These are phyloP conservation scores for Rattus rattus DNA, from an alignment of 2,113 vertebrate species.

Conservation along the genomic window DNA sequence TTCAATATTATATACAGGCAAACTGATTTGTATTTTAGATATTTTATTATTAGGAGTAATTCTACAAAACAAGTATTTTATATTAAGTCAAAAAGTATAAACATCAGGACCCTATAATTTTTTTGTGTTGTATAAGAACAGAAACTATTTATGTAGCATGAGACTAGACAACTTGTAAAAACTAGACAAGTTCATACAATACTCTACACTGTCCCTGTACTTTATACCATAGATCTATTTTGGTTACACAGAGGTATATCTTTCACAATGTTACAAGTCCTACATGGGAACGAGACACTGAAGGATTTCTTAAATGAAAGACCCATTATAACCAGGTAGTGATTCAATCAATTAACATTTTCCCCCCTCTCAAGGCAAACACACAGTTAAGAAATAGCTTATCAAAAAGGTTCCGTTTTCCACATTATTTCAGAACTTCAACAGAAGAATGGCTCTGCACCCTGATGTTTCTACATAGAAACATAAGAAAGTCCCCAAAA, in stretches of 20 bases:
- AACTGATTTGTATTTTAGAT: constrained; percentile 78
- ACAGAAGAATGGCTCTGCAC: constrained; percentile 83
- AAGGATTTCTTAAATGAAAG: constrained; percentile 78
- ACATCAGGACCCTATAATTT: constrained; percentile 76
- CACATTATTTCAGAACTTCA: constrained; percentile 83
- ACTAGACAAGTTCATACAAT: constrained; percentile 81
- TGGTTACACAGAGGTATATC: constrained; percentile 88
- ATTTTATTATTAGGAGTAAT: constrained; percentile 77
- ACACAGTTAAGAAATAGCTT: constrained; percentile 69
- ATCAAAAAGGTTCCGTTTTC: constrained; percentile 74
- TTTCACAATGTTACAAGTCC: constrained; percentile 83
- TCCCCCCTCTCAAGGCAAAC: constrained; percentile 62
- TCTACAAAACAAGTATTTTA: constrained; percentile 79
- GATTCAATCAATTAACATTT: constrained; percentile 73
- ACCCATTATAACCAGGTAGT: constrained; percentile 76
- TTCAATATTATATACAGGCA: constrained; percentile 84
- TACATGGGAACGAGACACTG: constrained; percentile 78
- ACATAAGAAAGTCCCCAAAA: constrained; percentile 82
- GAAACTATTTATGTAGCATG: constrained; percentile 81
- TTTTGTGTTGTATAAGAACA: constrained; percentile 76
- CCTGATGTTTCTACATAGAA: constrained; percentile 84
- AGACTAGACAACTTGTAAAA: constrained; percentile 65
- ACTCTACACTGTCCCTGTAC: constrained; percentile 83
- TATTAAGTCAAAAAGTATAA: constrained; percentile 79
- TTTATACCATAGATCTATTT: constrained; percentile 84